These are phyloP conservation scores for Nudaria mundana DNA, from an alignment of 2,888 invertebrate genomes.

Conservation along the genomic window DNA sequence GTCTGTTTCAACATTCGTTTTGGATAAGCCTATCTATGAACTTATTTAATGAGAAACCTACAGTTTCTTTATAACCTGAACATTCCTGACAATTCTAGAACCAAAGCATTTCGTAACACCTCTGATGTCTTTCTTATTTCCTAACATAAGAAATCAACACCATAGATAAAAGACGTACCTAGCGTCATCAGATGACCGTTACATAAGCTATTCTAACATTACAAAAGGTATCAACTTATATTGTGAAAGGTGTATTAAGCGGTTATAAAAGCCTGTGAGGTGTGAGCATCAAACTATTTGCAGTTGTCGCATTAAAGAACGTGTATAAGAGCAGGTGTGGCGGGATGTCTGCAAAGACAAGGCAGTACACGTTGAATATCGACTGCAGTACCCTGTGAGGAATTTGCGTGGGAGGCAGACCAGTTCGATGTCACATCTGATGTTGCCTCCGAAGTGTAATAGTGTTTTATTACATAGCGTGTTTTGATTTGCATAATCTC, in stretches of 20 bases:
- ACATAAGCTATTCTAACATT: conserved; percentile 7
- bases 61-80: too few species aligned
- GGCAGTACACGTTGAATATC: conserved; percentile 11
- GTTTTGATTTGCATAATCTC: too few species aligned
- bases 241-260: conserved; percentile 14
- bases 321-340: conserved; percentile 25
- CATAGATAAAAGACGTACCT: neutral
- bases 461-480: neutral
- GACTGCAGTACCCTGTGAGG: conserved; percentile 44
- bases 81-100: too few species aligned
- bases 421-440: conserved; percentile 46
- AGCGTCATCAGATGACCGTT: neutral
- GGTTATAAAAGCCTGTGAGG: conserved; percentile 14
- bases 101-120: neutral
- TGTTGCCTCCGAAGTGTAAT: conserved; percentile 27
- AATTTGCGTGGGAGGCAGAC: conserved; percentile 68
- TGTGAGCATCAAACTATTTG: conserved; percentile 26
- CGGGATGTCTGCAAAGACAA: conserved; percentile 22
- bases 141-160: neutral
- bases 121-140: neutral
- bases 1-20: too few species aligned
- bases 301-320: conserved; percentile 22
- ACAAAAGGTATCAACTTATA: conserved; percentile 1
- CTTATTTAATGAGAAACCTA: too few species aligned
- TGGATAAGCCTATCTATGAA: too few species aligned